Percentiles rank a stretch among this genome's conserved stretches.
phyloP scores from a whole-genome alignment of 2,888 invertebrate genomes.

The Ethmia dodecea region DNA sequence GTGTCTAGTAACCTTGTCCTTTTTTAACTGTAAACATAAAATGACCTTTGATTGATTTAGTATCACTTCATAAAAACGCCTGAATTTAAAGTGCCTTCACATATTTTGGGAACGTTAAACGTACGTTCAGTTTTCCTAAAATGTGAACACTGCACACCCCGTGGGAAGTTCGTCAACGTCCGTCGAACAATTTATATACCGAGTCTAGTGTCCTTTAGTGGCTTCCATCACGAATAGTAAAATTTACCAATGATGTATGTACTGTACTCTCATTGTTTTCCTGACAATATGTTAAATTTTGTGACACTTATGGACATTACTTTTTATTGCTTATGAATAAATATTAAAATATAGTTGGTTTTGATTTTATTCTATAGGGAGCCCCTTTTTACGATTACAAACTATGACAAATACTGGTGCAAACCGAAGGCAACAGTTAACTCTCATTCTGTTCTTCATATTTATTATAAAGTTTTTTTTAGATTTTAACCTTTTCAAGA shows the following conservation, averaged over 20 bases:
- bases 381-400: too few species aligned
- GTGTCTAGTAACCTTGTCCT: conserved; percentile 1
- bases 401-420: too few species aligned
- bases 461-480: too few species aligned
- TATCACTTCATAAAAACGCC: conserved; percentile 1
- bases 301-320: conserved; percentile 65
- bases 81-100: conserved; percentile 66
- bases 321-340: conserved; percentile 77
- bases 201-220: conserved; percentile 41
- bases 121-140: conserved; percentile 28
- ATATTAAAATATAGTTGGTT: conserved; percentile 45
- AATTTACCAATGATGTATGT: conserved; percentile 39
- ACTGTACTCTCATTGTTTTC: conserved; percentile 40
- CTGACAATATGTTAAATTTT: conserved; percentile 54
- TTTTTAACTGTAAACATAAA: neutral
- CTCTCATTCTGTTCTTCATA: too few species aligned
- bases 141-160: conserved; percentile 13
- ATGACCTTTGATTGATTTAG: neutral
- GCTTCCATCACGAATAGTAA: conserved; percentile 47
- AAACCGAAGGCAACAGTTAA: too few species aligned
- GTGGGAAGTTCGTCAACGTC: conserved; percentile 36
- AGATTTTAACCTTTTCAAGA: too few species aligned
- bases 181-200: conserved; percentile 18
- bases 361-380: conserved; percentile 29
- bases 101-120: conserved; percentile 38